Evolutionary conservation across 2,113 vertebrate species (phyloP).

Genomic region (Ophiodon elongatus): DNA sequence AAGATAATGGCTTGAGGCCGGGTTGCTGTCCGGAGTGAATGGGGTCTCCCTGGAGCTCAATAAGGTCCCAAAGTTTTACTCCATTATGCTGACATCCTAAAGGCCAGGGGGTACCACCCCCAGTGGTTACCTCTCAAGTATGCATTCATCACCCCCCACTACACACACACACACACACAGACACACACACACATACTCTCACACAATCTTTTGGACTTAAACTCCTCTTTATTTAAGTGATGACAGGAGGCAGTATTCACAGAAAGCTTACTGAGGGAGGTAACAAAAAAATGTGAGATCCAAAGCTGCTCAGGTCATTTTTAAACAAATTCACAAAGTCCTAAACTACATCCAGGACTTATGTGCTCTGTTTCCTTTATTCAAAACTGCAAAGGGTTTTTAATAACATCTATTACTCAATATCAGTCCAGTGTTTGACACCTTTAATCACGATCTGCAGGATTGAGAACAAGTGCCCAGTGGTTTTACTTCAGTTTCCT

Average conservation of each 20-base stretch:
- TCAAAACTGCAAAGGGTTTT: neutral
- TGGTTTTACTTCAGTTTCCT: neutral
- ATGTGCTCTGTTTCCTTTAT: slow-evolving; percentile 1
- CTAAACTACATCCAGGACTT: neutral
- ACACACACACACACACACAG: slow-evolving; percentile 10
- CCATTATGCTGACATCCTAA: slow-evolving; percentile 77
- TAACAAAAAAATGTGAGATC: neutral
- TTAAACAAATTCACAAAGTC: no score
- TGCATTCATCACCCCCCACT: slow-evolving; percentile 62
- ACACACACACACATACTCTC: slow-evolving; percentile 6
- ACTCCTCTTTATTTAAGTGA: slow-evolving; percentile 10
- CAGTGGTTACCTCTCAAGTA: slow-evolving; percentile 71
- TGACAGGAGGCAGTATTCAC: slow-evolving; percentile 29
- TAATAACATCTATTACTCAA: neutral
- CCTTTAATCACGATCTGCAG: neutral
- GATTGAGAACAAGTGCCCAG: neutral
- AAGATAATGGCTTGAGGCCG: slow-evolving; percentile 72
- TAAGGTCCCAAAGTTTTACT: slow-evolving; percentile 74
- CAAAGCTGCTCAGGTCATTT: neutral
- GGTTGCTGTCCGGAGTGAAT: slow-evolving; percentile 69
- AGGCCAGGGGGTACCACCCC: slow-evolving; percentile 75
- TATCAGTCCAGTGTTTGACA: neutral
- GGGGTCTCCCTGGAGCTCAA: slow-evolving; percentile 76
- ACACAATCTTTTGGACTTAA: slow-evolving; percentile 21
- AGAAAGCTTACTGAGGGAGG: neutral